These are phyloP conservation scores for Erebia aethiops DNA, from an alignment of 2,888 invertebrate species.

Conservation along the genomic window DNA sequence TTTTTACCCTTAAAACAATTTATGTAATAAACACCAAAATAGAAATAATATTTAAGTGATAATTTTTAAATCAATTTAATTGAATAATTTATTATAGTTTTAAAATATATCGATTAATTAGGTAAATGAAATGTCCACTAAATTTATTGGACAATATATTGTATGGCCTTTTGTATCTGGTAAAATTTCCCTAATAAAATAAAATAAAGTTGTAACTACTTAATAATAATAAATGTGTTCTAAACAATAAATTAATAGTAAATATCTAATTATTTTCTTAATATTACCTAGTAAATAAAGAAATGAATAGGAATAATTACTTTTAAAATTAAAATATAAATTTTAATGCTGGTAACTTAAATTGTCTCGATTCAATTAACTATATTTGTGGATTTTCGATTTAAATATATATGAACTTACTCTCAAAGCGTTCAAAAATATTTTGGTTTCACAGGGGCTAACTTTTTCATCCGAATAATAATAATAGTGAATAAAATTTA, in stretches of 20 bases:
- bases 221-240: constrained; percentile 33
- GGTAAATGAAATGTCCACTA: constrained; percentile 39
- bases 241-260: constrained; percentile 23
- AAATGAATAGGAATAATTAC: constrained; percentile 21
- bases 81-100: constrained; percentile 26
- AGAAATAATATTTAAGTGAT: constrained; percentile 38
- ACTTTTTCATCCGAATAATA: too few relatives aligned
- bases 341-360: constrained; percentile 32
- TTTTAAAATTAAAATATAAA: constrained; percentile 20
- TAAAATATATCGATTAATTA: constrained; percentile 20
- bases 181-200: constrained; percentile 5
- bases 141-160: constrained; percentile 40
- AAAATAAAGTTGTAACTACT: constrained; percentile 29
- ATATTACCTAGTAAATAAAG: constrained; percentile 18
- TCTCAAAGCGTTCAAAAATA: not conserved
- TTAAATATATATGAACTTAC: constrained; percentile 18
- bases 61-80: constrained; percentile 29
- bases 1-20: not conserved
- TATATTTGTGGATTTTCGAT: constrained; percentile 11
- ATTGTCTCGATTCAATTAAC: constrained; percentile 20
- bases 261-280: constrained; percentile 16
- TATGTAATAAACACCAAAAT: constrained; percentile 44
- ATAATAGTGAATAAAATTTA: too few relatives aligned
- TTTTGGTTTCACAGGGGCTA: too few relatives aligned
- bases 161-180: constrained; percentile 36